Evolutionary conservation across 2,113 vertebrate species (phyloP).

Genomic region (Pithys albifrons): DNA sequence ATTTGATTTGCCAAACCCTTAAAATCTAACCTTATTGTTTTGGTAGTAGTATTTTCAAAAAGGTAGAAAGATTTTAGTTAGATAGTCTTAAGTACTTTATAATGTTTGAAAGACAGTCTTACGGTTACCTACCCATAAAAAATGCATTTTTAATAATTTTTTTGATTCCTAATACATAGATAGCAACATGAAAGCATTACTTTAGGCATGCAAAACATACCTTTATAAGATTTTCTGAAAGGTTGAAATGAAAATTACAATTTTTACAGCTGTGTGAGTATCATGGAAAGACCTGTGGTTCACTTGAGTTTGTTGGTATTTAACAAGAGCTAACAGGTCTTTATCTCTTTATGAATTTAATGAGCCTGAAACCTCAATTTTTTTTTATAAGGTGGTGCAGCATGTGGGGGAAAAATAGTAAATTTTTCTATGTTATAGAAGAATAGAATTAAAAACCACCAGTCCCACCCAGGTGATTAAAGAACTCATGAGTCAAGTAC

Average conservation of each 20-base stretch:
- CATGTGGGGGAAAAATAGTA: neutral
- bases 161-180: neutral
- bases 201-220: slow-evolving; percentile 11
- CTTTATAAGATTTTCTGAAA: neutral
- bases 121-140: neutral
- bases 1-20: neutral
- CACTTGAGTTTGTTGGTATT: neutral
- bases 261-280: neutral
- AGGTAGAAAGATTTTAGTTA: neutral
- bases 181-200: neutral
- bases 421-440: neutral
- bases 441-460: neutral
- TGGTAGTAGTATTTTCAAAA: neutral
- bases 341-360: slow-evolving; percentile 25
- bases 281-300: neutral
- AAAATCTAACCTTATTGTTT: neutral
- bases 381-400: neutral
- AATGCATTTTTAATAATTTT: neutral
- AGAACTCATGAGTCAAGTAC: neutral
- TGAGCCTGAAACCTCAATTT: neutral
- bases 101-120: neutral
- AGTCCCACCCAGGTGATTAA: neutral
- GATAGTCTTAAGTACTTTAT: neutral
- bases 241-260: neutral
- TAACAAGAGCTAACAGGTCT: neutral